Base-by-base conservation (phyloP, 2,797 vertebrate genomes). In the Pangasius larnaudii region DNA sequence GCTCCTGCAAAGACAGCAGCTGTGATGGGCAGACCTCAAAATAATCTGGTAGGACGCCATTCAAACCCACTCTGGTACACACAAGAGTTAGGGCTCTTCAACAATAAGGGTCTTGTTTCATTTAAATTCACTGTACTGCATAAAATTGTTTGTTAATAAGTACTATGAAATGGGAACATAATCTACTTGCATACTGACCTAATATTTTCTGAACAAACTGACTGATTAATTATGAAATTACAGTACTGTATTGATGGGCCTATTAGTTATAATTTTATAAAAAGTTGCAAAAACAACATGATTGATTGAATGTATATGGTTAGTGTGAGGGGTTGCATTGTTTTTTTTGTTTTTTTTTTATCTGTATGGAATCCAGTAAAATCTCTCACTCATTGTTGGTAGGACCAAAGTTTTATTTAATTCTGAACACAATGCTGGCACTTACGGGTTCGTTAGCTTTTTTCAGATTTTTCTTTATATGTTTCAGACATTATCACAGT, bases 1-100 rank as follows among this genome's bases (percentile, higher is more conserved):
- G 92, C 92, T 91, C 91, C 92, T 93, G 92, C 92, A 91, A 91
- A 92, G 86, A 92, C 93, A 92, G 94, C 96, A 96, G 96, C 96
- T 96, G 96, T 91, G 94, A 95, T 94, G 94, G 93, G 94, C 94
- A 91, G 93, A 90, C 93, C 96, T 95, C 94, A 95, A 96, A 96
- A 97, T 96, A 97, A 95, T 92, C 93, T 90, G 85, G 89, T 90
- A 91, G 92, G 92, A 90, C 91, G 90, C 87, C 61, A 90, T 92
- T 92, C 91, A 89, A 87, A 90, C 85, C 85, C 90, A 80, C 88
- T 69, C 74, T 75, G 79, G 85, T 87, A 67, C 58, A 84, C 36
- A 46, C 39, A 63, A 91, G 92, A 94, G 75, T 93, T 93, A 91
- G 90, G 91, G 89, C 30, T 49, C 39, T 61, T 49, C 36, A 84